Base-by-base conservation (phyloP, 2,797 vertebrate species). In the Protosalanx chinensis region DNA sequence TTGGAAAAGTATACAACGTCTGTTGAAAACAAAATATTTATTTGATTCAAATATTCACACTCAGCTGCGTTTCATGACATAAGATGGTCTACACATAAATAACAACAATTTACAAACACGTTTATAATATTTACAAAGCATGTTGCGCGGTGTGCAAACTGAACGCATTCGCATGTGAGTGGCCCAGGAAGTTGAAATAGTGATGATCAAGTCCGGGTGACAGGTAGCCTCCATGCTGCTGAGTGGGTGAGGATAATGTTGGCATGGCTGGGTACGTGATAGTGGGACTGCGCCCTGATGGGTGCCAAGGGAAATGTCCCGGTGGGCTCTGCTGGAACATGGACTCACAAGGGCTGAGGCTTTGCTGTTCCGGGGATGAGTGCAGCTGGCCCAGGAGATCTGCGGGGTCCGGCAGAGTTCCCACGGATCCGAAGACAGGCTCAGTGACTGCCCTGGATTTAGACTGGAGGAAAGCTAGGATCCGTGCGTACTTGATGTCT, bases 381-480 rank as follows among this genome's bases (percentile, higher is more conserved):
- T 93, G 95, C 62, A 95, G 81, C 77, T 93, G 96, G 62, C 91
- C 92, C 41, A 95, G 92, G 83, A 93, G 93, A 83, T 98, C 97
- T 4, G 81, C 84, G 0, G 93, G 84, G 49, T 99, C 97, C 0
- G 92, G 93, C 51, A 94, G 82, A 0, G 92, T 83, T 61, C 90
- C 91, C 53, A 93, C 79, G 0, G 94, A 81, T 58, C 93, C 90
- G 76, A 96, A 94, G 76, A 95, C 84, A 0, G 96, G 95, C 76
- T 98, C 96, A 0, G 94, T 89, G 70, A 92, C 91, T 62, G 93
- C 91, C 64, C 94, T 93, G 51, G 96, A 95, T 84, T 96, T 97
- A 81, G 97, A 98, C 88, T 99, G 97, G 76, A 99, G 74, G 84
- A 99, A 99, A 61, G 97, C 95, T n/a, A 99, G 93, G 81, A 99